phyloP scores from a whole-genome alignment of 1,140 invertebrate genomes.

The Euschistus heros region DNA sequence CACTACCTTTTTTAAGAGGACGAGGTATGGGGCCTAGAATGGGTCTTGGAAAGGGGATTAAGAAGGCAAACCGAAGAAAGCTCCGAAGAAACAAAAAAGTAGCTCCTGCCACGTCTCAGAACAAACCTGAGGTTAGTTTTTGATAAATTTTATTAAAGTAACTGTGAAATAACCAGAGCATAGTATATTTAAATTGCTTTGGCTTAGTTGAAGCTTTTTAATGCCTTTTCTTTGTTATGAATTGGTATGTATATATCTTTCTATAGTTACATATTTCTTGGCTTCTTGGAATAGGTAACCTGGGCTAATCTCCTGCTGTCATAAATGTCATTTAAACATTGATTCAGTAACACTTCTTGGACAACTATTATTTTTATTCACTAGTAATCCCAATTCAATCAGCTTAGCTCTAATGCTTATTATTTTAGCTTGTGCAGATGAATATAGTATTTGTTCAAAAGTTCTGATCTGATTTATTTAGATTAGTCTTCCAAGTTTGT shows the following conservation, averaged over 20 bases:
- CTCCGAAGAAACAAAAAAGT: constrained; percentile 11
- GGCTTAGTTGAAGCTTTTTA: background rate
- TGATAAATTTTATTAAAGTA: background rate
- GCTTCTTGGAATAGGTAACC: too few relatives aligned
- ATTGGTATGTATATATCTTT: background rate
- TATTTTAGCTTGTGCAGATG: too few relatives aligned
- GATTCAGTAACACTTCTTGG: too few relatives aligned
- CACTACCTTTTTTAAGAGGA: constrained; percentile 18
- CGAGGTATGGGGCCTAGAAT: constrained; percentile 1
- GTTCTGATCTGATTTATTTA: too few relatives aligned
- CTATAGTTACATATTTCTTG: background rate
- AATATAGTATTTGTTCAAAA: too few relatives aligned
- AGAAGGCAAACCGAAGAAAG: constrained; percentile 19
- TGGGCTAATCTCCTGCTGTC: too few relatives aligned
- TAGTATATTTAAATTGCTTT: background rate
- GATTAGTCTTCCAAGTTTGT: too few relatives aligned
- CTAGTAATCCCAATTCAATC: too few relatives aligned
- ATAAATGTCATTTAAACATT: too few relatives aligned
- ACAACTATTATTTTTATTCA: too few relatives aligned
- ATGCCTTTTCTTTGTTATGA: background rate
- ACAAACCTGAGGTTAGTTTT: constrained; percentile 7
- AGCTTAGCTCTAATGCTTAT: too few relatives aligned
- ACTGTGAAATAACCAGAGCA: constrained; percentile 5
- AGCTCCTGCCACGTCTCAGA: background rate
- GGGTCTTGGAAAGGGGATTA: constrained; percentile 14